Evolutionary conservation across 2,888 invertebrate species (phyloP).

Genomic region (Augochlorella aurata): DNA sequence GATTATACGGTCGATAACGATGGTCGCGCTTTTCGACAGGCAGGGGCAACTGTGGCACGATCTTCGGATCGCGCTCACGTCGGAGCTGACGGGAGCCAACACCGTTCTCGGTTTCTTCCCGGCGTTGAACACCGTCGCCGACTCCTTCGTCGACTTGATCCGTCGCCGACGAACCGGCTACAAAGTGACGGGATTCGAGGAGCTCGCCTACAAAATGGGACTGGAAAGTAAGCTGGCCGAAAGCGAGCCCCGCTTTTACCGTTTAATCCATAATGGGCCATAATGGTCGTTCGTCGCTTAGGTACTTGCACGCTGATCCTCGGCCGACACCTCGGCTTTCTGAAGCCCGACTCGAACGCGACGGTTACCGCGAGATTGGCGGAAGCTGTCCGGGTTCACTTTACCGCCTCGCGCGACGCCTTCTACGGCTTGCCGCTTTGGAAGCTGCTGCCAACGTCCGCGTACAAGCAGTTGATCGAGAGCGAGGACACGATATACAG

Average conservation of each 20-base stretch:
- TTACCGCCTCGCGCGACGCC: conserved; percentile 90
- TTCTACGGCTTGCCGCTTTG: conserved; percentile 92
- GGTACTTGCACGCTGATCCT: conserved; percentile 91
- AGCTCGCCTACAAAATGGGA: conserved; percentile 89
- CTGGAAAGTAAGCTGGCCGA: conserved; percentile 86
- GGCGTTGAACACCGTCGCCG: conserved; percentile 88
- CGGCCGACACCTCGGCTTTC: conserved; percentile 90
- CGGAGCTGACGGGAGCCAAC: conserved; percentile 89
- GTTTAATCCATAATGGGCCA: no score
- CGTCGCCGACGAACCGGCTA: conserved; percentile 82
- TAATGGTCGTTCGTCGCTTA: conserved; percentile 68
- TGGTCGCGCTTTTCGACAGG: conserved; percentile 79
- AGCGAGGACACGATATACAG: conserved; percentile 92
- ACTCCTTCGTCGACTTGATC: conserved; percentile 89
- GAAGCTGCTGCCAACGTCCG: conserved; percentile 89
- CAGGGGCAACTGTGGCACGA: conserved; percentile 91
- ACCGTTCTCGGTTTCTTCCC: conserved; percentile 90
- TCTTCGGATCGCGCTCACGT: conserved; percentile 88
- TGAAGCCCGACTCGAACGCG: conserved; percentile 83
- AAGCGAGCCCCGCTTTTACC: background rate
- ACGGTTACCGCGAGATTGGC: conserved; percentile 86
- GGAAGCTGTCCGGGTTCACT: conserved; percentile 89
- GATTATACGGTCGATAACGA: background rate
- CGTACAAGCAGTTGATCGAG: conserved; percentile 87
- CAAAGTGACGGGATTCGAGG: conserved; percentile 85